Percentiles rank a stretch among this genome's conserved stretches.
Evolutionary conservation across 2,888 invertebrate genomes (phyloP).

Genomic region (Acronicta leporina): DNA sequence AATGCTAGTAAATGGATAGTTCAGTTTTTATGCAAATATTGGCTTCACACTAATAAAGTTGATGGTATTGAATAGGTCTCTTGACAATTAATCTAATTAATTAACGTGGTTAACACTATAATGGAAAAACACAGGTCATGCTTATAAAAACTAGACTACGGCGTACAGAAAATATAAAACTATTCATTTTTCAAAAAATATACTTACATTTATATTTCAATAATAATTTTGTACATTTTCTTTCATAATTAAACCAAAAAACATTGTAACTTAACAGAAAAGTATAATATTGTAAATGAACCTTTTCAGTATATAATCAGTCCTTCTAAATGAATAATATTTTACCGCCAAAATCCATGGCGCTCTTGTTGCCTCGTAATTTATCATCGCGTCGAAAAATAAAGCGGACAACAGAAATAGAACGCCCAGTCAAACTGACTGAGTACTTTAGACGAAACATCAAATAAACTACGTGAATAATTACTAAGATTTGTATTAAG

Average conservation of each 20-base stretch:
- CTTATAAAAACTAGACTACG: background rate
- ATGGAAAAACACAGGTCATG: background rate
- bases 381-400: constrained; percentile 47
- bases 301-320: constrained; percentile 16
- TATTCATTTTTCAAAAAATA: too few species aligned
- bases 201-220: too few species aligned
- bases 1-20: too few species aligned
- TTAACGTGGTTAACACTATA: constrained; percentile 1
- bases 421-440: constrained; percentile 29
- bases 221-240: too few species aligned
- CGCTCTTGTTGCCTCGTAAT: constrained; percentile 31
- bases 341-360: constrained; percentile 53
- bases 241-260: too few species aligned
- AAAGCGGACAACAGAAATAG: constrained; percentile 47
- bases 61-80: constrained; percentile 29
- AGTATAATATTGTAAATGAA: background rate
- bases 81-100: constrained; percentile 26
- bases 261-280: too few species aligned
- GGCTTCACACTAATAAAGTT: constrained; percentile 24
- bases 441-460: constrained; percentile 29
- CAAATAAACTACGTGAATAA: constrained; percentile 21
- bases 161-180: too few species aligned
- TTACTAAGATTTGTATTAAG: constrained; percentile 23
- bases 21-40: constrained; percentile 50
- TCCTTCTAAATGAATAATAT: constrained; percentile 44